Percentiles rank a stretch among this genome's conserved stretches.
These are phyloP conservation scores for Mamestra configurata DNA, from an alignment of 1,140 invertebrate genomes.

Conservation along the genomic window DNA sequence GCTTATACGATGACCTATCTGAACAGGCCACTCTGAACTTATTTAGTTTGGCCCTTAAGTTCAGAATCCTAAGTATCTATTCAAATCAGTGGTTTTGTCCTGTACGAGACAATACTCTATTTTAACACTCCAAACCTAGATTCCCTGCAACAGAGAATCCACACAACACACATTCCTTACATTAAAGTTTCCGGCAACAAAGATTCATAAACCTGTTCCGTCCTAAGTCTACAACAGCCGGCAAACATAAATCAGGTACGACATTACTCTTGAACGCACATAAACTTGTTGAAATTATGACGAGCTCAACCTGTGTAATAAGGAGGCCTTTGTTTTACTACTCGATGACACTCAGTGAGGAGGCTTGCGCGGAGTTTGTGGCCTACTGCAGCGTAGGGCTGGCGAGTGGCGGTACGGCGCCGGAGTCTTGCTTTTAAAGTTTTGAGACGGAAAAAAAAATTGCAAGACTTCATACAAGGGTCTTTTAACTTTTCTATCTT, in stretches of 20 bases:
- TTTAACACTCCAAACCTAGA: not conserved
- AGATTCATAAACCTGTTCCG: constrained; percentile 50
- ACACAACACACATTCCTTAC: constrained; percentile 23
- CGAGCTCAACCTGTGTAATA: constrained; percentile 53
- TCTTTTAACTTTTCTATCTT: too few species aligned
- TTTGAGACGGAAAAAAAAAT: not conserved
- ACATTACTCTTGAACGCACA: constrained; percentile 49
- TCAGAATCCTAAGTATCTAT: too few species aligned
- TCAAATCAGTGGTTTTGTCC: too few species aligned
- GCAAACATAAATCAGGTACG: constrained; percentile 50
- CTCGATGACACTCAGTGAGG: constrained; percentile 45
- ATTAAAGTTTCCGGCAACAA: constrained; percentile 29
- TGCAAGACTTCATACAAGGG: too few species aligned
- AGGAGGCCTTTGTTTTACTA: constrained; percentile 53
- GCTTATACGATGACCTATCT: too few species aligned
- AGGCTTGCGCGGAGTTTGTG: constrained; percentile 42
- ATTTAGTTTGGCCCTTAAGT: too few species aligned
- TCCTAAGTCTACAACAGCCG: constrained; percentile 47
- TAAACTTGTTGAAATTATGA: constrained; percentile 57
- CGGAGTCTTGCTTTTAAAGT: constrained; percentile 15
- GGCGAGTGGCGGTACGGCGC: too few species aligned
- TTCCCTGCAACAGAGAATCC: not conserved
- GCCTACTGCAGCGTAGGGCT: constrained; percentile 36
- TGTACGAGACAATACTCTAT: too few species aligned
- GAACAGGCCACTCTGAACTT: too few species aligned